Evolutionary conservation across 1,140 invertebrate species (phyloP).

Genomic region (Musca vetustissima): DNA sequence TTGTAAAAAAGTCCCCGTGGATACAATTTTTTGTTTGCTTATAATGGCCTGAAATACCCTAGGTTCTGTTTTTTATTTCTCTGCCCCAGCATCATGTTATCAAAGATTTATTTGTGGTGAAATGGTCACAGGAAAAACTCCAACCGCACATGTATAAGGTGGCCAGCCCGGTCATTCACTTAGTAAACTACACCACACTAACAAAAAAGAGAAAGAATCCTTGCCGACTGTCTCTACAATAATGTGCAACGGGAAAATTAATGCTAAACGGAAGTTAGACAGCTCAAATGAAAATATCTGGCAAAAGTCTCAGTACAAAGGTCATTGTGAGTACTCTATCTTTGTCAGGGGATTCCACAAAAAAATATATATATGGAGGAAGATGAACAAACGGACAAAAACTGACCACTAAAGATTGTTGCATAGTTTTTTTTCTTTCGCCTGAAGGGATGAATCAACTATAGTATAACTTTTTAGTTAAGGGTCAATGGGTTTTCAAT

Average conservation of each 20-base stretch:
- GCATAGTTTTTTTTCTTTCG: neutral
- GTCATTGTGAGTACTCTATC: conserved; percentile 9
- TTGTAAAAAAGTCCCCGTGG: too few relatives aligned
- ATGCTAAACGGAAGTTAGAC: conserved; percentile 15
- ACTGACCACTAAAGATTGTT: too few relatives aligned
- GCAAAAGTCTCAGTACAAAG: neutral
- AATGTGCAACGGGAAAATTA: neutral
- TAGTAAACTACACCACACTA: neutral
- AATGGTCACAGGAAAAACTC: neutral
- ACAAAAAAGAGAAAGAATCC: too few relatives aligned
- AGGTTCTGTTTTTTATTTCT: neutral
- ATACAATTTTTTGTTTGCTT: too few relatives aligned
- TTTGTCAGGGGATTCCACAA: too few relatives aligned
- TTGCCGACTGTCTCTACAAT: neutral
- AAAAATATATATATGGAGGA: too few relatives aligned
- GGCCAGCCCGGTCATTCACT: too few relatives aligned
- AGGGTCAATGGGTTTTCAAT: conserved; percentile 3
- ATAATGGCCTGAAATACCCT: neutral
- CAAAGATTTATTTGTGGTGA: conserved; percentile 8
- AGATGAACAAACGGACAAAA: too few relatives aligned
- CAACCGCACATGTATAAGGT: too few relatives aligned
- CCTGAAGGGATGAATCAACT: neutral
- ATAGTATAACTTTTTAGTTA: neutral
- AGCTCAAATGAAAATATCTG: neutral
- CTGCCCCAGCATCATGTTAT: neutral